Conservation (phyloP, 1,140 invertebrate species). For the Akabosia matsudoensis region DNA sequence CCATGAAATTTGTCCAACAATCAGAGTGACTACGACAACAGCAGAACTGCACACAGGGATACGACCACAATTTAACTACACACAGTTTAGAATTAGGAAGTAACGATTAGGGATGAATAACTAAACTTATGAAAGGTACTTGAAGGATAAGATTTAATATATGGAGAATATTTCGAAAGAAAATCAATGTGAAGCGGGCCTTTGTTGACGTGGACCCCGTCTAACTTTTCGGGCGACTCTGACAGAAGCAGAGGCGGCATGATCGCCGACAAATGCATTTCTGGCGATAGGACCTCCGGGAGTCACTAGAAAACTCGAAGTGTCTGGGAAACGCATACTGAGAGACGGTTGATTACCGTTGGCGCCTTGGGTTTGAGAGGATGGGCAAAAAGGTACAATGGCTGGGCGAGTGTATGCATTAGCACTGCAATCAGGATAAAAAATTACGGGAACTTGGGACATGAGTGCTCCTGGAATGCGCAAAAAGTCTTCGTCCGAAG, state of each 20-base stretch:
- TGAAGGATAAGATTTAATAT: too few species aligned
- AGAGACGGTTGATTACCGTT: not conserved
- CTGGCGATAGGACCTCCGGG: not conserved
- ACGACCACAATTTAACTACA: too few species aligned
- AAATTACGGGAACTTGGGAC: conserved; percentile 41
- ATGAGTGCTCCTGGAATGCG: conserved; percentile 41
- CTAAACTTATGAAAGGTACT: too few species aligned
- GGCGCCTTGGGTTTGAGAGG: not conserved
- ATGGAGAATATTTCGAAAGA: too few species aligned
- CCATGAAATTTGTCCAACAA: too few species aligned
- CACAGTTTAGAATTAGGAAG: too few species aligned
- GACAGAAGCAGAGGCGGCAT: not conserved
- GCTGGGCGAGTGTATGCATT: conserved; percentile 43
- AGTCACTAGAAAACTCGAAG: not conserved
- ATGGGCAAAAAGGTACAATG: conserved; percentile 43
- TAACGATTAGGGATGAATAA: too few species aligned
- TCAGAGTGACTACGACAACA: too few species aligned
- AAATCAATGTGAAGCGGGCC: too few species aligned
- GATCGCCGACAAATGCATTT: not conserved
- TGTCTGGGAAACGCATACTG: not conserved
- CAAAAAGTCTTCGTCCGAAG: conserved; percentile 29
- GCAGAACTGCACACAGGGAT: too few species aligned
- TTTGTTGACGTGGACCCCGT: not conserved
- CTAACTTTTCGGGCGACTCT: not conserved
- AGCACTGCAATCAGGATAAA: conserved; percentile 43